phyloP scores from a whole-genome alignment of 2,113 vertebrate species.

The Geococcyx californianus region DNA sequence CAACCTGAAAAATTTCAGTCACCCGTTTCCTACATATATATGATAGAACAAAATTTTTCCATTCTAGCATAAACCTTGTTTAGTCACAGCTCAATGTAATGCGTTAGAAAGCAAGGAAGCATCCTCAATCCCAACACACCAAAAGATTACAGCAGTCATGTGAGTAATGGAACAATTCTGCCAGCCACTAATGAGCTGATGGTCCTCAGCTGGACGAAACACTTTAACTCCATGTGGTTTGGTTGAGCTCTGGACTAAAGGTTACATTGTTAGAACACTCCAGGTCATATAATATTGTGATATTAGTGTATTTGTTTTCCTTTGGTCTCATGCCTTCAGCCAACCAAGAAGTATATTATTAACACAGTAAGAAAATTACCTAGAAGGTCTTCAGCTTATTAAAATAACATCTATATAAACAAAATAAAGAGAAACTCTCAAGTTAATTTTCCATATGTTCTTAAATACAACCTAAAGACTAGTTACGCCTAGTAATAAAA shows the following conservation, averaged over 20 bases:
- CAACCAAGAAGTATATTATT: not conserved
- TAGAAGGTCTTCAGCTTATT: not conserved
- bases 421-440: not conserved
- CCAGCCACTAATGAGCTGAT: not conserved
- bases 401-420: not conserved
- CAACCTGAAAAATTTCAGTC: not conserved
- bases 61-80: not conserved
- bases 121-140: not conserved
- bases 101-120: not conserved
- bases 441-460: not conserved
- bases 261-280: not conserved
- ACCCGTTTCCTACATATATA: not conserved
- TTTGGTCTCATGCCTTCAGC: not conserved
- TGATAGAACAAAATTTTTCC: not conserved
- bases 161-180: not conserved
- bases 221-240: not conserved
- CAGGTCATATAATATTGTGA: not conserved
- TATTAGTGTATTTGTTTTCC: not conserved
- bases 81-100: not conserved
- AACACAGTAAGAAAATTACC: not conserved
- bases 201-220: not conserved
- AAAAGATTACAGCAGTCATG: not conserved
- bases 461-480: not conserved
- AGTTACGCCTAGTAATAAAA: not conserved
- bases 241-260: not conserved